These are phyloP conservation scores for Heterohyrax brucei DNA, from an alignment of 2,797 vertebrate species.

Conservation along the genomic window DNA sequence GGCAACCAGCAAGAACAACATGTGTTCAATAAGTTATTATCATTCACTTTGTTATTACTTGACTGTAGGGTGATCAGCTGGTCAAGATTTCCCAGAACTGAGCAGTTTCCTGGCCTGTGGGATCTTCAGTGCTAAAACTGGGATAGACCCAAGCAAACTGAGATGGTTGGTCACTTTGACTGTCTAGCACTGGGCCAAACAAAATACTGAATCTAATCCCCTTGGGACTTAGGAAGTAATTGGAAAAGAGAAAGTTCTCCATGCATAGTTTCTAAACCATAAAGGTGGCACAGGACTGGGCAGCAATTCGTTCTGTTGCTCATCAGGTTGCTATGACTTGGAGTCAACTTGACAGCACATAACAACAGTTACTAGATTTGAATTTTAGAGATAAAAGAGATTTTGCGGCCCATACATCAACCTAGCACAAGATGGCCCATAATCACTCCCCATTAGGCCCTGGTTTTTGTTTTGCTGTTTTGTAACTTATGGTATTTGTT, in stretches of 20 bases:
- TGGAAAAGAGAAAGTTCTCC: conserved; percentile 25
- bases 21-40: not conserved
- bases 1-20: not conserved
- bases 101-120: not conserved
- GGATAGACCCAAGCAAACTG: not conserved
- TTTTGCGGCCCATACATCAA: not conserved
- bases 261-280: not conserved
- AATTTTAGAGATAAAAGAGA: not conserved
- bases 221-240: conserved; percentile 29
- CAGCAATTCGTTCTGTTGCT: not conserved
- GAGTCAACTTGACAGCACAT: not conserved
- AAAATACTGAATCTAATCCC: conserved; percentile 37
- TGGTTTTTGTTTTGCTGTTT: not conserved
- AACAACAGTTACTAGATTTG: not conserved
- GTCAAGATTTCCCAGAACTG: not conserved
- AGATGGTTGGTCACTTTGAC: not conserved
- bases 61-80: not conserved
- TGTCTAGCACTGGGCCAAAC: not conserved
- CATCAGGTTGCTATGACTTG: not conserved
- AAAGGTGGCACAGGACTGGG: not conserved
- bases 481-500: not conserved
- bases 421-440: not conserved
- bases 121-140: conserved; percentile 6
- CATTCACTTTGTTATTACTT: not conserved
- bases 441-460: not conserved